Conservation (phyloP, 2,113 vertebrate genomes). For the Probosciger aterrimus region DNA sequence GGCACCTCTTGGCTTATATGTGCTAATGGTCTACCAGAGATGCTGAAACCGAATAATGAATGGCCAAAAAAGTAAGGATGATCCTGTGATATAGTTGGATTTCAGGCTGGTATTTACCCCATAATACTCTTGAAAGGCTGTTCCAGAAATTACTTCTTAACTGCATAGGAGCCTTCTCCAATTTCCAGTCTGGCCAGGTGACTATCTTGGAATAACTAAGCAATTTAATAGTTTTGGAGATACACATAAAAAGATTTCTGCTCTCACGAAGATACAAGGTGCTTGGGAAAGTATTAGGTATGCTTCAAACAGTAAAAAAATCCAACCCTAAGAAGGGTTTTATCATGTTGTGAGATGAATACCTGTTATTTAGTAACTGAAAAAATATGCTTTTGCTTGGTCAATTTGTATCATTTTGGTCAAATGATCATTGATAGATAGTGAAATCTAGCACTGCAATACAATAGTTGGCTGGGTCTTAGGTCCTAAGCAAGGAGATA, state of each 20-base stretch:
- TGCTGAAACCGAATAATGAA: not conserved
- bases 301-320: not conserved
- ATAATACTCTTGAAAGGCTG: not conserved
- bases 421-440: not conserved
- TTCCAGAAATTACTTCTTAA: not conserved
- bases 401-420: not conserved
- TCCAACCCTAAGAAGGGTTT: not conserved
- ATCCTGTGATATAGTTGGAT: not conserved
- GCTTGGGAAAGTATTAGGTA: not conserved
- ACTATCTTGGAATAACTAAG: not conserved
- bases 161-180: not conserved
- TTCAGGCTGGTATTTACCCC: not conserved
- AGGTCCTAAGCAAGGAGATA: not conserved
- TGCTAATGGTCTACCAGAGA: not conserved
- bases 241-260: not conserved
- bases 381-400: not conserved
- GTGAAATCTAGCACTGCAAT: not conserved
- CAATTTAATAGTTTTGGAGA: not conserved
- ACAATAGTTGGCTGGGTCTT: not conserved
- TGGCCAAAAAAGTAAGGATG: not conserved
- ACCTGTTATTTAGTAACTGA: slow-evolving; percentile 20
- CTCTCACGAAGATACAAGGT: not conserved
- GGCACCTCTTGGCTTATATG: not conserved
- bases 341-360: not conserved
- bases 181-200: not conserved